Evolutionary conservation across 2,888 invertebrate species (phyloP).

Genomic region (Tachina fera): DNA sequence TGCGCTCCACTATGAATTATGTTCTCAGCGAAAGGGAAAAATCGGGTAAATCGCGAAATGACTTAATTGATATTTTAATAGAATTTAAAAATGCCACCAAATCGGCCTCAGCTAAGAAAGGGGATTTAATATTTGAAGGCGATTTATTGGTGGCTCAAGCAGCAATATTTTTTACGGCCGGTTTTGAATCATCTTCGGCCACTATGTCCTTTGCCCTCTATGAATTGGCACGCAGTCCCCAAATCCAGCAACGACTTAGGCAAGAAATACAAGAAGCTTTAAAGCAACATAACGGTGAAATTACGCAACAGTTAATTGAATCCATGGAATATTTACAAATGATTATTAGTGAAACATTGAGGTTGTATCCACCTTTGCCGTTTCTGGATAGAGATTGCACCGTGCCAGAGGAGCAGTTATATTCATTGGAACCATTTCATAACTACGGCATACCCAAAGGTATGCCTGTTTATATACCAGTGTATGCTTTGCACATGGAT

Average conservation of each 20-base stretch:
- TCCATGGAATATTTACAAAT: conserved; percentile 83
- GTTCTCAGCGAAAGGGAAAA: conserved; percentile 82
- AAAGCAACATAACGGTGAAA: conserved; percentile 78
- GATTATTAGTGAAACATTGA: conserved; percentile 80
- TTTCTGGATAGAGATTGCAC: conserved; percentile 81
- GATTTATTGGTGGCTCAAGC: conserved; percentile 82
- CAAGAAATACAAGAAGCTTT: conserved; percentile 82
- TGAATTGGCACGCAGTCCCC: conserved; percentile 82
- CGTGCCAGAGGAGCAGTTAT: conserved; percentile 69
- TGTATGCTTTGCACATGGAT: conserved; percentile 81
- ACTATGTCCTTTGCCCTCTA: conserved; percentile 83
- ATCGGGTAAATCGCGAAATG: conserved; percentile 81
- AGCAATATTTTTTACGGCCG: conserved; percentile 82
- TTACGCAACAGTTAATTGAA: conserved; percentile 82
- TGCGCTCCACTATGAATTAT: conserved; percentile 82
- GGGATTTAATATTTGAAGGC: conserved; percentile 78
- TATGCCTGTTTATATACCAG: conserved; percentile 81
- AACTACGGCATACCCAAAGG: conserved; percentile 77
- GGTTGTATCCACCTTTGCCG: conserved; percentile 82
- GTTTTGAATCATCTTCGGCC: conserved; percentile 82
- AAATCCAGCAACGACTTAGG: conserved; percentile 82
- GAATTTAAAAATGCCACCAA: conserved; percentile 80
- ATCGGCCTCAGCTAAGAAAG: conserved; percentile 77
- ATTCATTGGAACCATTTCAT: conserved; percentile 77
- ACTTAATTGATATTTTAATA: conserved; percentile 84